Evolutionary conservation across 2,797 vertebrate genomes (phyloP).

Genomic region (Xiphophorus birchmanni): DNA sequence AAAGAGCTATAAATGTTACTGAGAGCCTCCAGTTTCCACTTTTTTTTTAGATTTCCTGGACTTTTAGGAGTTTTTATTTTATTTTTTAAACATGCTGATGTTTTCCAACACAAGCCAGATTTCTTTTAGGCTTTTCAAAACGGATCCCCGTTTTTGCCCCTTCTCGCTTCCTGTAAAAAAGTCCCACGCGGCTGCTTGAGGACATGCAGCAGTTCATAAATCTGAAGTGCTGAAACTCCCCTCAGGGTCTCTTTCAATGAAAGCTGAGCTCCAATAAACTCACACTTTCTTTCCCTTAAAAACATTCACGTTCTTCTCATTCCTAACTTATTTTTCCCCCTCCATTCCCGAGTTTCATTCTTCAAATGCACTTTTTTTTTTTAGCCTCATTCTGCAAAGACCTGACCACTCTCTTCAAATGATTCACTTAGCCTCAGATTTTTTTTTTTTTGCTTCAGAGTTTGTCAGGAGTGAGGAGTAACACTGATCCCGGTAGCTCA

Average conservation of each 20-base stretch:
- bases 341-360: not conserved
- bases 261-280: not conserved
- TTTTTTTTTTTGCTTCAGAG: not conserved
- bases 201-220: constrained; percentile 7
- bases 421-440: not conserved
- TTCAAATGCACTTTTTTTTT: not conserved
- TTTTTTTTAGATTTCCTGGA: not conserved
- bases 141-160: not conserved
- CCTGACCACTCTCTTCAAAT: not conserved
- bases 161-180: not conserved
- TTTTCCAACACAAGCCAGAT: not conserved
- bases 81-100: not conserved
- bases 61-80: not conserved
- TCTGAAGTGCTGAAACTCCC: not conserved
- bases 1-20: not conserved
- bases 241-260: not conserved
- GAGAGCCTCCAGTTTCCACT: not conserved
- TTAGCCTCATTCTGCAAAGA: not conserved
- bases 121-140: not conserved
- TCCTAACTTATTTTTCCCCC: not conserved
- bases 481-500: constrained; percentile 6
- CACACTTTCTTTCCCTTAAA: not conserved
- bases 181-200: not conserved
- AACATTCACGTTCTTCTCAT: not conserved
- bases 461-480: not conserved